Evolutionary conservation across 2,113 vertebrate genomes (phyloP), one percentile per base, ranked within the genome.

Genomic region (Ifrita kowaldi): DNA sequence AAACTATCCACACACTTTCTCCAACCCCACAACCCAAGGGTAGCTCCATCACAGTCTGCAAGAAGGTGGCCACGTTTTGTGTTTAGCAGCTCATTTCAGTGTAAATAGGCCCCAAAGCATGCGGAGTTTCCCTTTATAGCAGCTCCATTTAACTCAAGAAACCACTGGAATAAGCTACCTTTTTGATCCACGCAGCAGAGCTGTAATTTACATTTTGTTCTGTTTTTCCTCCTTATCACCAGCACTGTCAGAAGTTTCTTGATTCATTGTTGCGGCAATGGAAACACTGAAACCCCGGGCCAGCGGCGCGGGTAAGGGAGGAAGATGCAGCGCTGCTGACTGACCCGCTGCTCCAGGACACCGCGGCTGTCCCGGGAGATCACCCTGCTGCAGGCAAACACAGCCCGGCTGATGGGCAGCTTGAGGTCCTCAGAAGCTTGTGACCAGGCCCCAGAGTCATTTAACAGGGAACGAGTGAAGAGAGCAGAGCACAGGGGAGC

Each of bases 201-300:
- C 44, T 63, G 55, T 49, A 74, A 42, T 70, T 84, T 57, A 74
- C 71, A 26, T 86, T 90, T 92, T 32, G 74, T 44, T 75, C 74
- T 92, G 82, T 7, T 80, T 79, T 79, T 47, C 63, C 64, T 57
- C 84, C 89, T 94, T 93, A 94, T 95, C 90, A 20, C 53, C 60
- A 63, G 52, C 0, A 14, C 82, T 94, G 94, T 87, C 91, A 95
- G 83, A 93, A 68, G 26, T 19, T 20, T n/a, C 47, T 46, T 78
- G 88, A 74, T 81, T 94, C 71, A 62, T 49, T 16, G 4, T 1
- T 7, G 91, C 39, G 79, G 75, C 84, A 47, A 4, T 70, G 93
- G 90, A 70, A 91, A 28, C 59, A 8, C 17, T 18, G 82, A 16
- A 28, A 1, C 8, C 35, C 33, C 1, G 41, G 47, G 63, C 7